These are phyloP conservation scores for Furcifer pardalis DNA, from an alignment of 2,797 vertebrate genomes.

Conservation along the genomic window DNA sequence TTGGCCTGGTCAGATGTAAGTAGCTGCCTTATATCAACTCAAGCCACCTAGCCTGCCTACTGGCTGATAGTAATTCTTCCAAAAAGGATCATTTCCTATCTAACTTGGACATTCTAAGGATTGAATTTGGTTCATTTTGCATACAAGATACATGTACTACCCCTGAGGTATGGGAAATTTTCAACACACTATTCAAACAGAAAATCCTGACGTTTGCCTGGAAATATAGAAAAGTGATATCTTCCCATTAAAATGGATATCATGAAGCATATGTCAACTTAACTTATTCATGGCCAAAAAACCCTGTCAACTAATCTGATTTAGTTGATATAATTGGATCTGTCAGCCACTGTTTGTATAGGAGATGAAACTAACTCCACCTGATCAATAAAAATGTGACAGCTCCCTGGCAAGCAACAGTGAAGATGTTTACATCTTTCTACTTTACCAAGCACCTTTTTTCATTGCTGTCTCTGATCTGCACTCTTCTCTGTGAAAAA, in stretches of 20 bases:
- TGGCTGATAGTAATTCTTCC: background rate
- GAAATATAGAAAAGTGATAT: too few relatives aligned
- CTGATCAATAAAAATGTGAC: background rate
- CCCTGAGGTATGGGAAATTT: background rate
- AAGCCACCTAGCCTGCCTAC: background rate
- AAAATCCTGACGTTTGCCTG: background rate
- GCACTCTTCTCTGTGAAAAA: background rate
- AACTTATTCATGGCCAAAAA: too few relatives aligned
- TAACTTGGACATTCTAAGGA: background rate
- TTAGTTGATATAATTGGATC: background rate
- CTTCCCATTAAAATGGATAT: too few relatives aligned
- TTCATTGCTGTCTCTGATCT: background rate
- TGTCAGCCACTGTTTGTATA: background rate
- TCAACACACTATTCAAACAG: background rate
- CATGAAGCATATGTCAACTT: too few relatives aligned
- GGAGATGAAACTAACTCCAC: background rate
- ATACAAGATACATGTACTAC: background rate
- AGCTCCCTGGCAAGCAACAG: background rate
- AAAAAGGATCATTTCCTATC: background rate
- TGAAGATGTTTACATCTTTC: background rate
- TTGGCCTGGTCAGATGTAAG: background rate
- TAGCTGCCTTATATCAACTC: background rate
- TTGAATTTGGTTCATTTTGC: background rate
- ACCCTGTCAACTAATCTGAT: background rate
- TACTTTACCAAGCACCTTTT: background rate